Evolutionary conservation across 2,888 invertebrate species (phyloP).

Genomic region (Volucella inflata): DNA sequence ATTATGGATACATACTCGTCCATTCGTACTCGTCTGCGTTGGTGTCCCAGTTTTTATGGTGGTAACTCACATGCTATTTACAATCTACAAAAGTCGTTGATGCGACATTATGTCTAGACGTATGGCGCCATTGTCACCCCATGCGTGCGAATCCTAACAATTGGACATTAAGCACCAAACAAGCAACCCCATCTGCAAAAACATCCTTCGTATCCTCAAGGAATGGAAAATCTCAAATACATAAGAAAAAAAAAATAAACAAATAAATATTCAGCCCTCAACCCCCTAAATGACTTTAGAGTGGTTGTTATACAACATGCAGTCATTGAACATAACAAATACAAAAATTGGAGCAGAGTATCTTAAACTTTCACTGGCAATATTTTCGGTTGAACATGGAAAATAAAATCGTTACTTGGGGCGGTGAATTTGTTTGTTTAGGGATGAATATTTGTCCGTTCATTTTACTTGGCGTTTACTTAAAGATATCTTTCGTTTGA

Average conservation of each 20-base stretch:
- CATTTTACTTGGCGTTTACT: conserved; percentile 14
- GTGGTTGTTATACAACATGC: background rate
- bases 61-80: conserved; percentile 51
- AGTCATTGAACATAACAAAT: conserved; percentile 17
- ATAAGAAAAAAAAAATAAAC: conserved; percentile 44
- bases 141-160: conserved; percentile 45
- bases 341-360: conserved; percentile 9
- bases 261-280: conserved; percentile 50
- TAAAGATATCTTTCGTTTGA: conserved; percentile 3
- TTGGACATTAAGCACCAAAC: conserved; percentile 61
- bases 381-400: conserved; percentile 12
- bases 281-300: background rate
- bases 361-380: conserved; percentile 19
- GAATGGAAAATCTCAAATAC: conserved; percentile 45
- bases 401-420: conserved; percentile 28
- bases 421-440: conserved; percentile 37
- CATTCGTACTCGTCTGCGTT: background rate
- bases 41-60: conserved; percentile 19
- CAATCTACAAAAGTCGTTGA: conserved; percentile 35
- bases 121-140: conserved; percentile 77
- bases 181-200: conserved; percentile 16
- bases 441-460: conserved; percentile 16
- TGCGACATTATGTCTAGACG: conserved; percentile 79
- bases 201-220: conserved; percentile 27
- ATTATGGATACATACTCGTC: conserved; percentile 4